Evolutionary conservation across 1,140 invertebrate genomes (phyloP).

Genomic region (Sinella curviseta): DNA sequence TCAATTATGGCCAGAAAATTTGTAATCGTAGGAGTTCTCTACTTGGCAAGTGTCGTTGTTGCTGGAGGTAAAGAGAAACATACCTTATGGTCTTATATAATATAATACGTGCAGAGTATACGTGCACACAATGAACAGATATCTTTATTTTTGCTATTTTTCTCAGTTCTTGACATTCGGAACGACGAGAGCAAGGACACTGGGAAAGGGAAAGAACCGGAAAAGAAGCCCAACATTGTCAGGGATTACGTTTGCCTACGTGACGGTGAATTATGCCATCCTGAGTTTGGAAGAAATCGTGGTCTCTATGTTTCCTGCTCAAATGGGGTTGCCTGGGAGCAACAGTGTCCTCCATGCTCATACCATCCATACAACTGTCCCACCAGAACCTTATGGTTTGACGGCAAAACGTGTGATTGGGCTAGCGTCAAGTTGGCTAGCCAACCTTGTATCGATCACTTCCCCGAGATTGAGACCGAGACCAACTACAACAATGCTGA

Average conservation of each 20-base stretch:
- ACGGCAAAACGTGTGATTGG: not conserved
- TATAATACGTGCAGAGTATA: too few relatives aligned
- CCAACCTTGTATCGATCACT: not conserved
- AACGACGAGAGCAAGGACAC: too few relatives aligned
- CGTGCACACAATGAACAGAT: too few relatives aligned
- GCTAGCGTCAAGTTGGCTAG: not conserved
- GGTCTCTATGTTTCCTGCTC: not conserved
- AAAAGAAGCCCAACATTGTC: slow-evolving; percentile 19
- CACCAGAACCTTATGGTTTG: not conserved
- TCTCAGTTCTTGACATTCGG: too few relatives aligned
- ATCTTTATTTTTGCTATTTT: too few relatives aligned
- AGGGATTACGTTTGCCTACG: slow-evolving; percentile 6
- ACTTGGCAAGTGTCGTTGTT: too few relatives aligned
- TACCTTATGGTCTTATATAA: too few relatives aligned
- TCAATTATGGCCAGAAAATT: too few relatives aligned
- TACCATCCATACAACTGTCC: not conserved
- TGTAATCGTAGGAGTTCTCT: too few relatives aligned
- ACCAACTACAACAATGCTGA: not conserved
- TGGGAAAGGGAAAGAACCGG: not conserved
- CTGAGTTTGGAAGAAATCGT: not conserved
- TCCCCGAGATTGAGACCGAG: not conserved
- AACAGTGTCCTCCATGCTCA: not conserved
- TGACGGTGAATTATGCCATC: slow-evolving; percentile 6
- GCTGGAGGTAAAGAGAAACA: too few relatives aligned
- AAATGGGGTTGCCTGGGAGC: slow-evolving; percentile 1